These are phyloP conservation scores for Crenichthys baileyi DNA, from an alignment of 2,797 vertebrate species.

Conservation along the genomic window DNA sequence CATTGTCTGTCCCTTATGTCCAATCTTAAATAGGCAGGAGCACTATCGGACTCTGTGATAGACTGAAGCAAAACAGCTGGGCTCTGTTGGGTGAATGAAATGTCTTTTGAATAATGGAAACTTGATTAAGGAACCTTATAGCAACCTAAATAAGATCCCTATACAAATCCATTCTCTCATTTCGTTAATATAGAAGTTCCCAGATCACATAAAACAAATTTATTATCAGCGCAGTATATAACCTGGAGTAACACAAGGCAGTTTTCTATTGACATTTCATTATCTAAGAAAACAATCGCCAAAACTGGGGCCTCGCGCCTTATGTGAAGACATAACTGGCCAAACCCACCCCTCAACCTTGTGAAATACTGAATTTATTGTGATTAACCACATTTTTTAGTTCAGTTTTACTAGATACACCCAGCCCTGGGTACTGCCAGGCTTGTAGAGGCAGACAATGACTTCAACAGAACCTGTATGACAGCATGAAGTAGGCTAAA, in stretches of 20 bases:
- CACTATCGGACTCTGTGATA: conserved; percentile 46
- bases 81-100: conserved; percentile 37
- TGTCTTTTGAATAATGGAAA: conserved; percentile 12
- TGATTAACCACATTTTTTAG: not conserved
- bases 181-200: not conserved
- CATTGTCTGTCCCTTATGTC: conserved; percentile 59
- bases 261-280: not conserved
- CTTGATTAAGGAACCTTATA: conserved; percentile 24
- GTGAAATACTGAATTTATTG: not conserved
- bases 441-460: not conserved
- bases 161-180: not conserved
- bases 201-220: not conserved
- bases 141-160: conserved; percentile 17
- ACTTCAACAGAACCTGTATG: not conserved
- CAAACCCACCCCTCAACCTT: not conserved
- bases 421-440: not conserved
- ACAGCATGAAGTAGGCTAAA: not conserved
- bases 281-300: not conserved
- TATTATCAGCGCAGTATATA: not conserved
- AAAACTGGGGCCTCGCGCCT: too few species aligned
- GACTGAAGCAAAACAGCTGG: conserved; percentile 38
- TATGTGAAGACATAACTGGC: not conserved
- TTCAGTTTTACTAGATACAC: not conserved
- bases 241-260: not conserved
- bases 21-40: conserved; percentile 60